A percentile compares a stretch with the other conserved stretches of the same genome.
These are phyloP conservation scores for Porites rus DNA, from an alignment of 92 coral and sea anemone genomes.

Conservation along the genomic window DNA sequence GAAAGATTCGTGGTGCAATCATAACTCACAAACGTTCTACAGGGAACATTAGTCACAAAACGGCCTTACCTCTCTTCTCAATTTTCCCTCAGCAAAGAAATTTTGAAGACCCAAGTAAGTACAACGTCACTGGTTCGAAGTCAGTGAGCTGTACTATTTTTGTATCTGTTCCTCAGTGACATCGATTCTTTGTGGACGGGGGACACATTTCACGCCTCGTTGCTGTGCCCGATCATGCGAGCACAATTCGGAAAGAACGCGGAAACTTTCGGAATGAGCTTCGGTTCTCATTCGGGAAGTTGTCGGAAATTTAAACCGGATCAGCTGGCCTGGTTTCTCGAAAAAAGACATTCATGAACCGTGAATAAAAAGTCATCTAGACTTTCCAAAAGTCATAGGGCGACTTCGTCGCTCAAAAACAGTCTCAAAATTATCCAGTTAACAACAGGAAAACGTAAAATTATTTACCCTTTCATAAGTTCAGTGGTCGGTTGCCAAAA, in stretches of 20 bases:
- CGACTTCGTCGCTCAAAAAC: too few relatives aligned
- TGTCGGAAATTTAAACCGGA: neutral
- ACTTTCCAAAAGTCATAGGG: too few relatives aligned
- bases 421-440: too few relatives aligned
- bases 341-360: too few relatives aligned
- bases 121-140: neutral
- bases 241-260: neutral
- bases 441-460: too few relatives aligned
- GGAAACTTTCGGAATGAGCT: constrained; percentile 5
- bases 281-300: constrained; percentile 2
- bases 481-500: too few relatives aligned
- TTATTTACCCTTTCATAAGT: too few relatives aligned
- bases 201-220: constrained; percentile 12
- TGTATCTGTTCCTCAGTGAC: neutral
- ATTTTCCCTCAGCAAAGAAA: constrained; percentile 8
- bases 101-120: neutral
- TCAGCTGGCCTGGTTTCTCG: too few relatives aligned
- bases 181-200: neutral
- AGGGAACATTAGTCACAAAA: too few relatives aligned
- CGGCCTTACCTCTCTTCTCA: constrained; percentile 9
- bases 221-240: constrained; percentile 28
- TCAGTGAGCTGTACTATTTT: constrained; percentile 7
- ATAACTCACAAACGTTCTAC: neutral
- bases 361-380: too few relatives aligned
- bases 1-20: neutral